phyloP scores from a whole-genome alignment of 2,113 vertebrate species.

The Prinia subflava region DNA sequence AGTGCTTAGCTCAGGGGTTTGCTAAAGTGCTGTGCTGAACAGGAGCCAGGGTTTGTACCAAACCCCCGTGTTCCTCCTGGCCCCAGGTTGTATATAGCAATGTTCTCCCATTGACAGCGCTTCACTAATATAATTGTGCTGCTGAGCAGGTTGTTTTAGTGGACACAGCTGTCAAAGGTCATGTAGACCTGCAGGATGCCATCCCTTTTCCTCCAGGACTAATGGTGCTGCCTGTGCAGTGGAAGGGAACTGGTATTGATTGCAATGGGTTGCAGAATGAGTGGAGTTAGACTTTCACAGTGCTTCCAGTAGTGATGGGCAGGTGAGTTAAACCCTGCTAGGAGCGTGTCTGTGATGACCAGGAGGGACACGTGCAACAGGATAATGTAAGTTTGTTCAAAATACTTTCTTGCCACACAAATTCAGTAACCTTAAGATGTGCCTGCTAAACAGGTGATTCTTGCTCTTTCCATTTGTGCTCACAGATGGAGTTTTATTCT shows the following conservation, averaged over 20 bases:
- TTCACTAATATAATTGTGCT: slow-evolving; percentile 8
- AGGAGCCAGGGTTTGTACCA: background rate
- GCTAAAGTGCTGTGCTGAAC: slow-evolving; percentile 25
- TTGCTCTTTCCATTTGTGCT: background rate
- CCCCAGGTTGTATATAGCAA: background rate
- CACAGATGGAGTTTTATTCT: background rate
- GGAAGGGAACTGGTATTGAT: background rate
- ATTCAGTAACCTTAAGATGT: background rate
- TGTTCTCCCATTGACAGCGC: background rate
- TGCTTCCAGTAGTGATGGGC: background rate
- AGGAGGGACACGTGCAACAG: background rate
- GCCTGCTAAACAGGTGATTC: background rate
- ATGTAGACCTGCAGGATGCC: background rate
- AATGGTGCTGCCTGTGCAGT: background rate
- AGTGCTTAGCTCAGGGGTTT: slow-evolving; percentile 7
- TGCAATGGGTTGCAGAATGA: background rate
- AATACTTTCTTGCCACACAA: background rate
- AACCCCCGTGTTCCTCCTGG: background rate
- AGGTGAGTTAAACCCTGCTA: slow-evolving; percentile 13
- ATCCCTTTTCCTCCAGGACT: background rate
- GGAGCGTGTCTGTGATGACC: slow-evolving; percentile 32
- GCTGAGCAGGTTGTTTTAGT: background rate
- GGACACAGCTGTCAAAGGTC: background rate
- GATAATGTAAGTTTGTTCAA: background rate
- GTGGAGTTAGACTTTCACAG: background rate